These are phyloP conservation scores for Uromys caudimaculatus DNA, from an alignment of 2,797 vertebrate species.

Conservation along the genomic window DNA sequence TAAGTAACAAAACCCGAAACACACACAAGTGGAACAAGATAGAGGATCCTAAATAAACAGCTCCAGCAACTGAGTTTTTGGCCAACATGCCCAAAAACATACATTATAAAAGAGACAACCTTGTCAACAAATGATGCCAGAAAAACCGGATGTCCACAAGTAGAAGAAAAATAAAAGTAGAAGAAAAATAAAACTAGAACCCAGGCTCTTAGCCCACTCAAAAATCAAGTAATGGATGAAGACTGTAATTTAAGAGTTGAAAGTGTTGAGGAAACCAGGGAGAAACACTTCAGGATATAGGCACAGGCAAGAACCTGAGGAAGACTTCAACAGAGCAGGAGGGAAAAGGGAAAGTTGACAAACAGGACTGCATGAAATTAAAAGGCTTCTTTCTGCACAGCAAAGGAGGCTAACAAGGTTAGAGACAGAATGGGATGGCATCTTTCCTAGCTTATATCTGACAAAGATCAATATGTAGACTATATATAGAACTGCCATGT, in stretches of 20 bases:
- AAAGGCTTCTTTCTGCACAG: not conserved
- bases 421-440: too few relatives aligned
- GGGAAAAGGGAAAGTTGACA: not conserved
- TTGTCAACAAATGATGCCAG: not conserved
- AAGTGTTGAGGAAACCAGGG: not conserved
- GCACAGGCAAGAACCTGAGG: not conserved
- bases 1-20: not conserved
- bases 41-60: not conserved
- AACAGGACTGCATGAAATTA: not conserved
- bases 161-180: not conserved
- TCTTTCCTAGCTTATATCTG: not conserved
- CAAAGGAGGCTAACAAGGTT: not conserved
- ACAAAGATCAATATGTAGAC: not conserved
- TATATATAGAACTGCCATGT: not conserved
- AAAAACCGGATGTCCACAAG: not conserved
- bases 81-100: not conserved
- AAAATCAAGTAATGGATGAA: not conserved
- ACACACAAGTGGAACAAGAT: not conserved
- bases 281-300: not conserved
- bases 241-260: not conserved
- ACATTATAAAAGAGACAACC: not conserved
- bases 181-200: not conserved
- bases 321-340: not conserved
- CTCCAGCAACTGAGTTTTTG: not conserved
- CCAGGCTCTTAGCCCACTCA: not conserved